Evolutionary conservation across 2,113 vertebrate genomes (phyloP).

Genomic region (Ammodytes dubius): DNA sequence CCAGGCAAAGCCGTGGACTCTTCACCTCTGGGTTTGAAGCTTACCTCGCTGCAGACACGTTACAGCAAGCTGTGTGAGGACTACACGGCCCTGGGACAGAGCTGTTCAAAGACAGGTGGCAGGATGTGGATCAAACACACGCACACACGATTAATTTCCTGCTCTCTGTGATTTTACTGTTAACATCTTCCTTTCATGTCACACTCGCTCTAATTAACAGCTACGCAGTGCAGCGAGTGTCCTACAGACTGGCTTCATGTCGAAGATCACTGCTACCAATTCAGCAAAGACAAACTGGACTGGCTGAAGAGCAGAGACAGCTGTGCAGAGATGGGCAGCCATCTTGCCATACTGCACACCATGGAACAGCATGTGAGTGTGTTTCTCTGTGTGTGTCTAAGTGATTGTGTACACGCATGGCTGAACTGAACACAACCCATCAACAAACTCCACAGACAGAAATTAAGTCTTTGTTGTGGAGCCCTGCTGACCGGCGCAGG

Average conservation of each 20-base stretch:
- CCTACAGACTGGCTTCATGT: constrained; percentile 64
- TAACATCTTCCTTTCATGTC: constrained; percentile 17
- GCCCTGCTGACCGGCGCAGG: constrained; percentile 64
- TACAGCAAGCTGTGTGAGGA: constrained; percentile 68
- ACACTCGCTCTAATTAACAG: constrained; percentile 40
- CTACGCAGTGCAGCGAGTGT: constrained; percentile 63
- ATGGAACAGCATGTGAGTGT: constrained; percentile 65
- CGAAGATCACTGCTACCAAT: constrained; percentile 64
- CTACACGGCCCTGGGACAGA: constrained; percentile 47
- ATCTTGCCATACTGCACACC: constrained; percentile 70
- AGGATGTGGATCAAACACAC: constrained; percentile 43
- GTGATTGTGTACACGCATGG: constrained; percentile 6
- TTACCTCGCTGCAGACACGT: constrained; percentile 14
- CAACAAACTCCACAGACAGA: not conserved
- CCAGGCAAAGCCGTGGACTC: not conserved
- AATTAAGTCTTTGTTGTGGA: not conserved
- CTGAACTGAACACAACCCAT: constrained; percentile 1
- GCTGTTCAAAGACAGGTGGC: constrained; percentile 62
- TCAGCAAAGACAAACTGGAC: constrained; percentile 73
- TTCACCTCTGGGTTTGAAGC: constrained; percentile 46
- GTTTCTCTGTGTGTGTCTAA: constrained; percentile 3
- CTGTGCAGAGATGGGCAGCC: constrained; percentile 64
- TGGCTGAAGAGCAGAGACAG: constrained; percentile 69
- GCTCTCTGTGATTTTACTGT: constrained; percentile 24
- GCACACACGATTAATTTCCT: constrained; percentile 26